phyloP scores from a whole-genome alignment of 2,888 invertebrate genomes.

The Lasiommata megera region DNA sequence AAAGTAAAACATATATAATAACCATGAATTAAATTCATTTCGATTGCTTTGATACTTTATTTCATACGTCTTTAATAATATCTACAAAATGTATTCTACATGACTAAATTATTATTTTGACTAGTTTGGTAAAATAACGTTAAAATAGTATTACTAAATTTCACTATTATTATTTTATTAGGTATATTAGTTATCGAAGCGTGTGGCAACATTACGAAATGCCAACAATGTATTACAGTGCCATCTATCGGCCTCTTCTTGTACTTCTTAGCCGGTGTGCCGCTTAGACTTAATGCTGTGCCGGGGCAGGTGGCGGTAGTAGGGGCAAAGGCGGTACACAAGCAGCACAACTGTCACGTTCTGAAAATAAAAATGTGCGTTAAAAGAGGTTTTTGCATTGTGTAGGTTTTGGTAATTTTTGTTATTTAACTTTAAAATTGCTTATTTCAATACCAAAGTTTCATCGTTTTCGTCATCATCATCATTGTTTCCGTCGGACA shows the following conservation, averaged over 20 bases:
- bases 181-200: constrained; percentile 1
- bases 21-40: constrained; percentile 49
- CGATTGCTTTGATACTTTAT: constrained; percentile 42
- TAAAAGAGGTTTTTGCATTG: neutral
- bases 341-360: constrained; percentile 67
- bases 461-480: too few relatives aligned
- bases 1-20: constrained; percentile 5
- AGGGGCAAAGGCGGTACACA: constrained; percentile 69
- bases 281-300: constrained; percentile 57
- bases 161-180: constrained; percentile 4
- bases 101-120: constrained; percentile 16
- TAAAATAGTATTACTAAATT: neutral
- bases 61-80: constrained; percentile 22
- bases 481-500: too few relatives aligned
- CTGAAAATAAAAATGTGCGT: constrained; percentile 42
- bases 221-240: constrained; percentile 16
- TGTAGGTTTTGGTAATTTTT: too few relatives aligned
- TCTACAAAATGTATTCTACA: constrained; percentile 27
- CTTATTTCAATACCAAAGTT: too few relatives aligned
- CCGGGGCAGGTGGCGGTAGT: constrained; percentile 61
- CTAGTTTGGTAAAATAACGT: constrained; percentile 18
- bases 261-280: constrained; percentile 10
- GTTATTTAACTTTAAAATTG: too few relatives aligned
- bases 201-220: constrained; percentile 17
- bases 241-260: constrained; percentile 32